Base-by-base conservation (phyloP, 1,140 invertebrate species). In the Chironomus tepperi region DNA sequence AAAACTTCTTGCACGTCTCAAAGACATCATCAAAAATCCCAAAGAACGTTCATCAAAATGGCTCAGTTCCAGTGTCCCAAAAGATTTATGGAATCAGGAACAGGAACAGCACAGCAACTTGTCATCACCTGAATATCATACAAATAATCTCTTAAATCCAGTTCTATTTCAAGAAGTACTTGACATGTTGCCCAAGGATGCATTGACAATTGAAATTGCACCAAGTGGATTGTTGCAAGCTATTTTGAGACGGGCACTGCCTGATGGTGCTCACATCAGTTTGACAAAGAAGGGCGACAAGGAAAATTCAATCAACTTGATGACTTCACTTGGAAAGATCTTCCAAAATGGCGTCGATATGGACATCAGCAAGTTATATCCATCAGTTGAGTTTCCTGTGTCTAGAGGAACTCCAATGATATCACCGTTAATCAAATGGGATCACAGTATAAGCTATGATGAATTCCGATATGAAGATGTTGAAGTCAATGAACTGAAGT, bases 371-470 rank as follows among this genome's bases (percentile, higher is more conserved):
- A 85, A 85, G 47, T 79, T 89, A 19, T 89, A 88, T 79, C 87
- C 87, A 0, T 79, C 81, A 18, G 83, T 92, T 0, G 80, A 85
- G 21, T 92, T 87, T 81, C 93, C 93, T 0, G 93, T 94, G 3
- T 86, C 90, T 10, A 80, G 87, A 73, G 88, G 89, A 21, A 94
- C 92, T 0, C 87, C 90, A 1, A 90, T 90, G 86, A 83, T 94
- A 43, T 85, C 88, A 1, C 87, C 91, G n/a, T 79, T 93, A 0
- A 85, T 93, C 3, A 87, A 88, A 77, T 98, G 95, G 95, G 93
- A 97, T 78, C 96, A 98, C 81, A 87, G 87, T 12, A 57, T 5
- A 5, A 57, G n/a, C 3, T 57, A n/a, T 15, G n/a, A 57, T n/a
- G 9, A 10, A 5, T 57, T 15, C n/a, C 12, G n/a, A 57, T n/a